phyloP scores from a whole-genome alignment of 1,140 invertebrate species.

The Bradynema listronoti region DNA sequence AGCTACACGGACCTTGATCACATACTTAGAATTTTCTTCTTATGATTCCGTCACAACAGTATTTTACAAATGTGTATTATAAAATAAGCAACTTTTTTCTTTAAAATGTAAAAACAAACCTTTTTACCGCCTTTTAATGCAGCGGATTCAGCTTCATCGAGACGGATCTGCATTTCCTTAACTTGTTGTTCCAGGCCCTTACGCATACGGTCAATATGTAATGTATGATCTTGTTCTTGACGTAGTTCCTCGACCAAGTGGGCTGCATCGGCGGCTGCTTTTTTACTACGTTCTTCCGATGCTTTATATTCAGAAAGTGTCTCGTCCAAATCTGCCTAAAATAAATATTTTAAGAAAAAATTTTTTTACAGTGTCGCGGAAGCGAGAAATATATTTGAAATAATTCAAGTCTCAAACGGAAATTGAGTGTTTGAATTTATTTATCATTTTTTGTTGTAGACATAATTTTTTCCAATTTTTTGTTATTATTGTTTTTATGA shows the following conservation, averaged over 20 bases:
- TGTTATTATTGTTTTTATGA: constrained; percentile 76
- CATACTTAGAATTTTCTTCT: too few relatives aligned
- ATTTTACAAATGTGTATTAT: neutral
- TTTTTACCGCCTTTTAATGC: constrained; percentile 90
- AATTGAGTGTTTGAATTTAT: too few relatives aligned
- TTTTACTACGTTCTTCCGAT: constrained; percentile 52
- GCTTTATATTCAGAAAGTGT: constrained; percentile 75
- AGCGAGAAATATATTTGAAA: too few relatives aligned
- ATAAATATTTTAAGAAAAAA: constrained; percentile 14
- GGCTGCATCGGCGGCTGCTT: constrained; percentile 83
- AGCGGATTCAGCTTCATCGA: constrained; percentile 90
- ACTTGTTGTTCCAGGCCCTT: constrained; percentile 68
- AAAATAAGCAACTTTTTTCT: neutral
- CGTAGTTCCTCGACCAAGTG: constrained; percentile 92
- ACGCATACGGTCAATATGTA: constrained; percentile 92
- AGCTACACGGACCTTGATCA: too few relatives aligned
- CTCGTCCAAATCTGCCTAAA: constrained; percentile 84
- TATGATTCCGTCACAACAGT: too few relatives aligned
- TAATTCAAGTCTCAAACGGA: too few relatives aligned
- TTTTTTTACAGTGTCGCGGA: neutral
- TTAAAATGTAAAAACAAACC: constrained; percentile 25
- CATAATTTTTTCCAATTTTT: constrained; percentile 93
- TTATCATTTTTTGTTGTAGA: too few relatives aligned
- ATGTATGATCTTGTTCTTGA: constrained; percentile 95
- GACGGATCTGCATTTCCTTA: constrained; percentile 84